phyloP scores from a whole-genome alignment of 2,113 vertebrate genomes.

The Forbesichthys agassizii region DNA sequence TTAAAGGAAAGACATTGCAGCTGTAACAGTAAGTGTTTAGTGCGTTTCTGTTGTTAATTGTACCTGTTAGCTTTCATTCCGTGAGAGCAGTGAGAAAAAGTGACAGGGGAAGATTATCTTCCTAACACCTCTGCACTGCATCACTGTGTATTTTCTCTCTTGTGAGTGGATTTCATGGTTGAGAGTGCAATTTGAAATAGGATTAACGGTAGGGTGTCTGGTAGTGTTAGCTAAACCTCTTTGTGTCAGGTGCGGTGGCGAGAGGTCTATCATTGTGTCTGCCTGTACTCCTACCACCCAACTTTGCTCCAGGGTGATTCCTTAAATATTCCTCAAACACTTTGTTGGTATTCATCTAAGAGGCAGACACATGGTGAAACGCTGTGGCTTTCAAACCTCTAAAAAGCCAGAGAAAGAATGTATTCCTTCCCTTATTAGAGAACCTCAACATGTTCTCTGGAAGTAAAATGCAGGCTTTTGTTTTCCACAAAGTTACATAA shows the following conservation, averaged over 20 bases:
- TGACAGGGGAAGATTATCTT: slow-evolving; percentile 69
- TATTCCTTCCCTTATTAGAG: slow-evolving; percentile 39
- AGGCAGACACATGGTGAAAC: slow-evolving; percentile 38
- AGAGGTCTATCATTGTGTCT: slow-evolving; percentile 63
- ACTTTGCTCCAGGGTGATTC: slow-evolving; percentile 43
- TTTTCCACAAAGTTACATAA: slow-evolving; percentile 24
- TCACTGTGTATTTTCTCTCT: slow-evolving; percentile 49
- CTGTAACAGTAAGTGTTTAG: no score
- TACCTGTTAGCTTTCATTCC: slow-evolving; percentile 14
- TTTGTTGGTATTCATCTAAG: slow-evolving; percentile 65
- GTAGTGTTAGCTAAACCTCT: slow-evolving; percentile 68
- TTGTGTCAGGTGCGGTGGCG: slow-evolving; percentile 64
- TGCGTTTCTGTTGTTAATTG: slow-evolving; percentile 33
- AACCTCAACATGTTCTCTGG: slow-evolving; percentile 43
- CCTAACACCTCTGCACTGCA: slow-evolving; percentile 64
- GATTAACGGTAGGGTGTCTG: slow-evolving; percentile 70
- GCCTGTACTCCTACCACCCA: slow-evolving; percentile 44
- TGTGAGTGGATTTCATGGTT: slow-evolving; percentile 73
- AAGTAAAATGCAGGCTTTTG: slow-evolving; percentile 54
- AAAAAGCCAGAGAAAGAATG: slow-evolving; percentile 42
- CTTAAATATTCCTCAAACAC: slow-evolving; percentile 60
- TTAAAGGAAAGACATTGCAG: no score
- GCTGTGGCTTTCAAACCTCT: slow-evolving; percentile 41
- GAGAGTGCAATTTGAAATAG: slow-evolving; percentile 69
- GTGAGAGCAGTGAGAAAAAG: slow-evolving; percentile 20